Evolutionary conservation across 2,113 vertebrate species (phyloP), one percentile per base, ranked within the genome.

Genomic region (Rhizomys pruinosus): DNA sequence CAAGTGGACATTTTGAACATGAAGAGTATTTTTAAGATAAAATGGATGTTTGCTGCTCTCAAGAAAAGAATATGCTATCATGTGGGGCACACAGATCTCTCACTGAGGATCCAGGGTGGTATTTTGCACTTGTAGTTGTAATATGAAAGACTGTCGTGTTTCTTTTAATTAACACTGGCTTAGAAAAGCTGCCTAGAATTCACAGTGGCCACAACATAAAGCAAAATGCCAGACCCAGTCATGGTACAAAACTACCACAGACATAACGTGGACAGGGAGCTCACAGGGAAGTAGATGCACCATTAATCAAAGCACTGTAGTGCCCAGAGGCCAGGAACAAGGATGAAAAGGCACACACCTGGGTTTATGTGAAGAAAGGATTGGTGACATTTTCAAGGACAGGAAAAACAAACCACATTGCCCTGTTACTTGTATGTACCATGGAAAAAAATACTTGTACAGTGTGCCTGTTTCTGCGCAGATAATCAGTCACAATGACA

Each of bases 11-110:
- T 42, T 52, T 90, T 87, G 44, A 66, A 78, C 5, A 44, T 57
- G 52, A 69, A 78, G 11, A 74, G 76, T 69, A 74, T 16, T 29
- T 90, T 89, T 92, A n/a, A 17, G 69, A 91, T 91, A 86, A 74
- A 84, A 84, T n/a, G 22, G 27, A 74, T 79, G 2, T 69, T 81
- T 90, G n/a, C 61, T 25, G 87, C 7, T 91, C 39, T 42, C 34
- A 89, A 32, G 39, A 19, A 84, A 84, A 86, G n/a, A 95, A 76
- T 63, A 29, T 25, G 57, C 76, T 52, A 69, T 3, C 22, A 22
- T 84, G 37, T 63, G 55, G 37, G 29, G 37, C 42, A 2, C 42
- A 2, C 20, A 22, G 59, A 2, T 52, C n/a, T 84, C 22, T 68
- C 63, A 72, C 0, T 59, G 77, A 29, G 29, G 66, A 61, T 34